These are phyloP conservation scores for Eristalinus sepulchralis DNA, from an alignment of 2,888 invertebrate species.

Conservation along the genomic window DNA sequence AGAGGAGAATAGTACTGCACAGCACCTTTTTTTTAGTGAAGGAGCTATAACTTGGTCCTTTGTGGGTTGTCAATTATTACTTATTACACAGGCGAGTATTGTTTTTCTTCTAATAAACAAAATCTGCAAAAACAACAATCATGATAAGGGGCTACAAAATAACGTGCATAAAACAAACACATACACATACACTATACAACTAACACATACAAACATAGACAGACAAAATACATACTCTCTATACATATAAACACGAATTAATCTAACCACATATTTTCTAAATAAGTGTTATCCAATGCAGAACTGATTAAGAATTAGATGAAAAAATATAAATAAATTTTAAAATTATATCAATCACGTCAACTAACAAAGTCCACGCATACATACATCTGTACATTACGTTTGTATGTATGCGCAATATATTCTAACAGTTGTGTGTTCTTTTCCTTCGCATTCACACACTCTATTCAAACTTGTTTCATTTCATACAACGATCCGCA, in stretches of 20 bases:
- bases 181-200: background rate
- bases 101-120: background rate
- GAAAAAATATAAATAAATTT: conserved; percentile 5
- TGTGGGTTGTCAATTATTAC: too few species aligned
- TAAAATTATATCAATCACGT: background rate
- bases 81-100: too few species aligned
- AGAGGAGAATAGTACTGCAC: too few species aligned
- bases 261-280: conserved; percentile 3
- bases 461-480: background rate
- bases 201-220: background rate
- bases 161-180: background rate
- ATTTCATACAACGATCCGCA: background rate
- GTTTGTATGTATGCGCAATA: background rate
- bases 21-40: too few species aligned
- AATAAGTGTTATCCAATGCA: conserved; percentile 29
- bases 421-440: conserved; percentile 28
- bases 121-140: background rate
- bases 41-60: too few species aligned
- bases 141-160: conserved; percentile 4
- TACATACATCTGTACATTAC: background rate
- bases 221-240: background rate
- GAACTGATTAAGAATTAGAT: conserved; percentile 44
- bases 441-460: conserved; percentile 4
- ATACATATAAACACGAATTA: background rate
- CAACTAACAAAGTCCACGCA: background rate